Base-by-base conservation (phyloP, 2,113 vertebrate species). In the Campylorhamphus procurvoides region DNA sequence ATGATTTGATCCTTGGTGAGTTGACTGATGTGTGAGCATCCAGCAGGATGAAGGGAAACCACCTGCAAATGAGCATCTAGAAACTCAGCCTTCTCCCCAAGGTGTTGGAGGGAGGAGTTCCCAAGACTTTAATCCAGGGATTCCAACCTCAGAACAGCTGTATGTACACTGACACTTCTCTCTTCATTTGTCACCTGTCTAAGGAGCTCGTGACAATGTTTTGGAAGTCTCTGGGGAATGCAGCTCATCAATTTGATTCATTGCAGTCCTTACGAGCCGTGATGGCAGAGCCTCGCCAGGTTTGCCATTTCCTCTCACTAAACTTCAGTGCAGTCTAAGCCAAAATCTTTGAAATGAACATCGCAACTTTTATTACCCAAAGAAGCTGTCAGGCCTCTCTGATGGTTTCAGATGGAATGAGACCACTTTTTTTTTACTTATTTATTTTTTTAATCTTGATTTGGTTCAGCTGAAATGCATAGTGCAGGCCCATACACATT, bases 191-290 rank as follows among this genome's bases (percentile, higher is more conserved):
- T 94, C 94, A 91, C 93, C 79, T 69, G 4, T 66, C 74, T 96
- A 92, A 94, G 84, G 60, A 93, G 94, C 89, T 94, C 58, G 9
- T 72, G 94, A 82, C 73, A 82, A 67, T 58, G 87, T 93, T 95
- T 88, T 82, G 83, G 83, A 53, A 47, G 75, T 78, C 94, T 62
- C 0, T 27, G 42, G 91, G 94, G 94, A 90, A 81, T 87, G 28
- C 84, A 83, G 79, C 90, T 96, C 84, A 94, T 96, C 91, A 66
- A 25, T 91, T 63, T 90, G 94, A 94, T 95, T 93, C 96, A 91
- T 87, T 84, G 91, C 78, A 53, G 46, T 40, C 33, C 72, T 96
- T 93, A 81, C 35, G 91, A 86, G 82, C 83, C 35, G 16, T 19
- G 89, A 93, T 91, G 94, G 80, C 91, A 91, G 59, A 56, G 87